Base-by-base conservation (phyloP, 2,113 vertebrate genomes). In the Anhinga rufa region DNA sequence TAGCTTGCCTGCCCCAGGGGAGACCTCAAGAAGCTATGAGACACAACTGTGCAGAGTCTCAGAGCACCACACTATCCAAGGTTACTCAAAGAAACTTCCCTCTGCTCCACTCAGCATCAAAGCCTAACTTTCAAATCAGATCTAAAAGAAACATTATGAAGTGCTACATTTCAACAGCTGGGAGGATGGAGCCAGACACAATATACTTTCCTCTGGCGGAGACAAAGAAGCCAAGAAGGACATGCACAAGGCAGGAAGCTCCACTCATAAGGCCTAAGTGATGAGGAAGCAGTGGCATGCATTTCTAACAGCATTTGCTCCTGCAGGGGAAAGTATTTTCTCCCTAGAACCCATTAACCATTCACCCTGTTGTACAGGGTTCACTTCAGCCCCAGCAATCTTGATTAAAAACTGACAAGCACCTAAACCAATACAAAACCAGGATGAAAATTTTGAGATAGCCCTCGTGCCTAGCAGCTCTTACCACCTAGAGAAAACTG, bases 61-160 rank as follows among this genome's bases (percentile, higher is more conserved):
- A 31, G 34, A 65, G 57, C 81, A 81, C 77, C 82, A 48, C 68
- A 51, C n/a, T 38, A 46, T 14, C 42, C 76, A 40, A 80, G 22
- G 66, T 76, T 88, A 64, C 68, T 72, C 79, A 97, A 82, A 96
- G 40, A 92, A 93, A 90, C 52, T 82, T 81, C 71, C 48, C 46
- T 69, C 26, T 78, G 51, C 71, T 74, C 79, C 82, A 69, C 62
- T 76, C 34, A 21, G 55, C 76, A 75, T 54, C 76, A 69, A 83
- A 90, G 54, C 31, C 64, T 14, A 6, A 9, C 68, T 64, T 40
- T 31, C 46, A 84, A 65, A 52, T 49, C 68, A 55, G 88, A 54
- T 48, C 70, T 36, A 52, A 57, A 84, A 89, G 84, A 86, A 97
- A 88, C 49, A 64, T 0, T 5, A 87, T 19, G 48, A 31, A 76